Evolutionary conservation across 2,113 vertebrate species (phyloP), one percentile per base, ranked within the genome.

Genomic region (Gymnarchus niloticus): DNA sequence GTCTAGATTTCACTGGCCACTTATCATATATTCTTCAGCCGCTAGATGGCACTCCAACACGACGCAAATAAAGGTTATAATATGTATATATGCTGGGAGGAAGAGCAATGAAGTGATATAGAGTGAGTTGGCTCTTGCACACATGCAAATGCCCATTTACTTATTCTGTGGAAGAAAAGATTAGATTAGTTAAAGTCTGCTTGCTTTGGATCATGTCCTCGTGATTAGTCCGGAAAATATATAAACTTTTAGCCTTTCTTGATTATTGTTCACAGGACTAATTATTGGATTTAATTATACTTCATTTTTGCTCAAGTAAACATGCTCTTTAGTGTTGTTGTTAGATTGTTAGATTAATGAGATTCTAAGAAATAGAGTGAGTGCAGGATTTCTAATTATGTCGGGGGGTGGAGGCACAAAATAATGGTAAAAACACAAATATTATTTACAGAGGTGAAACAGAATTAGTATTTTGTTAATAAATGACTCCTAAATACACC

Each of bases 301-400:
- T 76, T 73, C 28, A 23, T 33, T 69, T 48, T 84, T 25, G 17
- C 57, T 23, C 33, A 25, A 33, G 52, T 52, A 85, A 80, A 80
- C 69, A n/a, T 85, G 84, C 84, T 56, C 65, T 77, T 65, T 85
- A 48, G 9, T 78, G 6, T 48, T 77, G 41, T 41, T 80, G 33
- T 80, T 85, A 51, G 17, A n/a, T 33, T 54, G 84, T 78, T 46
- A 48, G 33, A 80, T 85, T 56, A 85, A 85, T 80, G 69, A 85
- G 44, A 85, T 85, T 85, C 49, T 85, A n/a, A 85, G 21, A 80
- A 69, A 56, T 44, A 48, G 44, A 37, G 28, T n/a, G 41, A 69
- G 21, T 80, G 61, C 61, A 85, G 65, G 65, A 44, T 54, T 80
- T 78, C 54, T 44, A 78, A 57, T 78, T 52, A 37, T 41, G 51